Evolutionary conservation across 2,888 invertebrate genomes (phyloP), one percentile per base, ranked within the genome.

Genomic region (Nemoura dubitans): DNA sequence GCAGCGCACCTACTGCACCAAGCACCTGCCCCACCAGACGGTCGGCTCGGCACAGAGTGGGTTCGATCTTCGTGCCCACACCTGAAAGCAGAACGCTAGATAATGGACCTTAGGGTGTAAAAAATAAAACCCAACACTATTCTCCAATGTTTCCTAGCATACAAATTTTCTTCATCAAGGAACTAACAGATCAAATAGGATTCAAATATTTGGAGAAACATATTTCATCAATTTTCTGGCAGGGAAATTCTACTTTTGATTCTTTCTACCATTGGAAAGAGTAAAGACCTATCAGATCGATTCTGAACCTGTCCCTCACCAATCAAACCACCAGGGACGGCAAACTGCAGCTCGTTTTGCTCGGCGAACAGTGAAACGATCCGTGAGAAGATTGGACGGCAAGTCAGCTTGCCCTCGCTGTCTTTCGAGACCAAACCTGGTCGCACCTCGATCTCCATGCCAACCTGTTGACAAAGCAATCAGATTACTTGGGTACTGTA

Each of bases 241-340:
- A n/a, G n/a, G n/a, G n/a, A n/a, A n/a, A n/a, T n/a, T n/a, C n/a
- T n/a, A n/a, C n/a, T n/a, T n/a, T n/a, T n/a, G n/a, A n/a, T n/a
- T n/a, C n/a, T n/a, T n/a, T n/a, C n/a, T n/a, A n/a, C n/a, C n/a
- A n/a, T n/a, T n/a, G n/a, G n/a, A n/a, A n/a, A n/a, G n/a, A n/a
- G n/a, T n/a, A n/a, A n/a, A n/a, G n/a, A n/a, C n/a, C n/a, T n/a
- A n/a, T n/a, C n/a, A n/a, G n/a, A n/a, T n/a, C n/a, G n/a, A n/a
- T n/a, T n/a, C n/a, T n/a, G n/a, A n/a, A 83, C n/a, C 26, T 10
- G 36, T 10, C 10, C 14, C 90, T 90, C 89, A 94, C 95, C 99
- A 90, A 99, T 99, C 85, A 99, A 94, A n/a, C 99, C 99, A 88
- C 99, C 99, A 87, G 99, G 99, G 86, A 99, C 99, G 28, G 99